These are phyloP conservation scores for Belgica antarctica DNA, from an alignment of 2,888 invertebrate species.

Conservation along the genomic window DNA sequence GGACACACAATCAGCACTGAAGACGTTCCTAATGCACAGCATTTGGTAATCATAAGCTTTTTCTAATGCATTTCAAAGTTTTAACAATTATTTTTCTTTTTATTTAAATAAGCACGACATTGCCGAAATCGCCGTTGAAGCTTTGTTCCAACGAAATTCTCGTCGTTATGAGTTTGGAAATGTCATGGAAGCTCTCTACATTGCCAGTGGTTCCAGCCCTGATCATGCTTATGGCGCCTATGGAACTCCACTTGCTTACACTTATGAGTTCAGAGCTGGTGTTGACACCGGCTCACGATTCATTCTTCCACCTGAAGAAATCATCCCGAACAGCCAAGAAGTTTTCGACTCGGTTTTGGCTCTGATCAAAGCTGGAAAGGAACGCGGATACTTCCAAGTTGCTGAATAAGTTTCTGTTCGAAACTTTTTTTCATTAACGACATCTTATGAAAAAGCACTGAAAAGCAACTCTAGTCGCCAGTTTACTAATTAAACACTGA, in stretches of 20 bases:
- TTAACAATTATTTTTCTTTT: neutral
- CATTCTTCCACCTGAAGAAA: constrained; percentile 64
- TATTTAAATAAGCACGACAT: constrained; percentile 49
- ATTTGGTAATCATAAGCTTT: too few relatives aligned
- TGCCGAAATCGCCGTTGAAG: constrained; percentile 57
- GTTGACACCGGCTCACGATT: constrained; percentile 64
- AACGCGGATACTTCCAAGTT: constrained; percentile 54
- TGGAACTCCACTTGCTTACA: constrained; percentile 57
- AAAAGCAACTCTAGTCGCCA: too few relatives aligned
- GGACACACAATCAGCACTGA: constrained; percentile 56
- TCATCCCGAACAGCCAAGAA: constrained; percentile 63
- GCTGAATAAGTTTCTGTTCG: neutral
- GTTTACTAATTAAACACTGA: too few relatives aligned
- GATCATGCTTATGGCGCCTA: constrained; percentile 60
- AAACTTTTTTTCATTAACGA: too few relatives aligned
- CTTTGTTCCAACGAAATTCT: constrained; percentile 56
- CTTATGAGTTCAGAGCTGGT: constrained; percentile 65
- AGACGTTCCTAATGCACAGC: constrained; percentile 53
- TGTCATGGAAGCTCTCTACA: constrained; percentile 58
- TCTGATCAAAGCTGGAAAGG: constrained; percentile 56
- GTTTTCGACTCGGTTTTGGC: constrained; percentile 58
- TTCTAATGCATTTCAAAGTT: too few relatives aligned
- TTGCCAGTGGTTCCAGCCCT: constrained; percentile 23
- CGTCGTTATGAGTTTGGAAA: constrained; percentile 59
- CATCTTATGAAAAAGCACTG: too few relatives aligned